These are phyloP conservation scores for Sinosuthora webbiana DNA, from an alignment of 2,113 vertebrate genomes.

Conservation along the genomic window DNA sequence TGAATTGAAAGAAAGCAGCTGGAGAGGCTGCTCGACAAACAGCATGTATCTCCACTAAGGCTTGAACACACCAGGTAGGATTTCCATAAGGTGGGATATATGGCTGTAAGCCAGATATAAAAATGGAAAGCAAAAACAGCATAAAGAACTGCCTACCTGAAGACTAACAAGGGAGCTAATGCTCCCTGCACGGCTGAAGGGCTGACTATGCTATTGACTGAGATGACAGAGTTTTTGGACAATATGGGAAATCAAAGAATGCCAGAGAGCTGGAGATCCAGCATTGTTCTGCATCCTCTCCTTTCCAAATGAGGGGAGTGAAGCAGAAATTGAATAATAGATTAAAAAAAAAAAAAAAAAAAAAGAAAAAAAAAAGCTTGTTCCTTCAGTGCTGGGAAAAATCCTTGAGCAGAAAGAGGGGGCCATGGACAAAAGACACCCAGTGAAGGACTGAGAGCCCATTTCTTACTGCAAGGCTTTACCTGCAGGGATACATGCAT, in stretches of 20 bases:
- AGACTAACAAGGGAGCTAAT: neutral
- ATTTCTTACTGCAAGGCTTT: neutral
- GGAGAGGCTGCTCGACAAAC: slow-evolving; percentile 17
- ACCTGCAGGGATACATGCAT: neutral
- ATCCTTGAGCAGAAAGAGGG: neutral
- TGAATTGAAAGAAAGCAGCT: neutral
- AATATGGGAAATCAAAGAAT: slow-evolving; percentile 55
- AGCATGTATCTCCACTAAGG: neutral
- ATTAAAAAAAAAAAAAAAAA: neutral
- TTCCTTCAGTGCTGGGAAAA: neutral
- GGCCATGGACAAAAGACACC: neutral
- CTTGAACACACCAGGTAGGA: neutral
- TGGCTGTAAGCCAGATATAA: slow-evolving; percentile 3
- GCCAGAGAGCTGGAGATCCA: neutral
- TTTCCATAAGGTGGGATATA: slow-evolving; percentile 36
- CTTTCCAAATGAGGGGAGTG: neutral
- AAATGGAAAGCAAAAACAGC: neutral
- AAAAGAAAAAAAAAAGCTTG: neutral
- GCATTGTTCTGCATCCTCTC: neutral
- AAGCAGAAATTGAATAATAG: neutral
- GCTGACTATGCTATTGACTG: slow-evolving; percentile 12
- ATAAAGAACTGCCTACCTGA: slow-evolving; percentile 4
- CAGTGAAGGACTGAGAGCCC: neutral
- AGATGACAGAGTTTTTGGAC: neutral
- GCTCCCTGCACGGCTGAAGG: neutral